These are phyloP conservation scores for Bombylius major DNA, from an alignment of 2,888 invertebrate species.

Conservation along the genomic window DNA sequence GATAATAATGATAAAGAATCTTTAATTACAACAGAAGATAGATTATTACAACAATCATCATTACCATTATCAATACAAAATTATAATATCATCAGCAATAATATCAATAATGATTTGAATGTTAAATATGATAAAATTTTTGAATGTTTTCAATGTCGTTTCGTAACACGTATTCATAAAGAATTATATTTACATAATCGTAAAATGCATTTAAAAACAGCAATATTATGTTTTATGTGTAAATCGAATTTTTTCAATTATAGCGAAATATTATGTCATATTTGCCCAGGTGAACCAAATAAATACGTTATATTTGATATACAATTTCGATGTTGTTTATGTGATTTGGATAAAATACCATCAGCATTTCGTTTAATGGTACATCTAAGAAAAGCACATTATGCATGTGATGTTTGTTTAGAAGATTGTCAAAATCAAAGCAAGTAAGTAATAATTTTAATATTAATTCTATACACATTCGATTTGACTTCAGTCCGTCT, in stretches of 20 bases:
- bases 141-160: conserved; percentile 79
- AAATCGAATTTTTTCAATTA: conserved; percentile 77
- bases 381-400: conserved; percentile 70
- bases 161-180: conserved; percentile 63
- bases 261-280: conserved; percentile 74
- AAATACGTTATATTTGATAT: conserved; percentile 39
- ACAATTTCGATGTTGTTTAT: conserved; percentile 70
- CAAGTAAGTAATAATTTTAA: conserved; percentile 14
- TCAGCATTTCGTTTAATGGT: conserved; percentile 82
- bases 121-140: conserved; percentile 54
- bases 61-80: too few relatives aligned
- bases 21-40: not conserved
- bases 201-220: conserved; percentile 74
- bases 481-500: too few relatives aligned
- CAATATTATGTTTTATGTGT: conserved; percentile 75
- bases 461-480: not conserved
- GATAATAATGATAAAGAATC: conserved; percentile 41
- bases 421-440: conserved; percentile 65
- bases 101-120: too few relatives aligned
- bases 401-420: conserved; percentile 76
- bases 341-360: conserved; percentile 62
- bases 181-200: conserved; percentile 77
- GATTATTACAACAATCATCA: conserved; percentile 21
- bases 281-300: conserved; percentile 62
- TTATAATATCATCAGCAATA: too few relatives aligned